Percentiles rank a stretch among this genome's conserved stretches.
Evolutionary conservation across 1,140 invertebrate genomes (phyloP).

Genomic region (Anoplophora glabripennis): DNA sequence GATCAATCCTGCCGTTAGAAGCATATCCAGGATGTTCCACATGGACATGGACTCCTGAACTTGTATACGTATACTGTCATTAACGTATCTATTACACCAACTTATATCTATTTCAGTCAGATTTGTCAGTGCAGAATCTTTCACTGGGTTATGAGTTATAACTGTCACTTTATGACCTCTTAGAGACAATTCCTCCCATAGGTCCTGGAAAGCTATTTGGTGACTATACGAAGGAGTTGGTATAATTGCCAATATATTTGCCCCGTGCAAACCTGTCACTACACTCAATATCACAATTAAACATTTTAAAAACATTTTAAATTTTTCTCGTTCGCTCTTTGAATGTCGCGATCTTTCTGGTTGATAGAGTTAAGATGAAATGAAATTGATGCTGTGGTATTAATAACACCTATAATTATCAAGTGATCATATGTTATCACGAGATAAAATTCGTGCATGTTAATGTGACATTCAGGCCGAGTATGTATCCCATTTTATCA

Average conservation of each 20-base stretch:
- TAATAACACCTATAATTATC: no score
- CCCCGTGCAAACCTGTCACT: not conserved
- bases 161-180: conserved; percentile 27
- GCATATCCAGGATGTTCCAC: not conserved
- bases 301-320: no score
- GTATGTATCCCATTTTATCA: no score
- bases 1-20: not conserved
- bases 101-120: not conserved
- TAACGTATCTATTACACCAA: not conserved
- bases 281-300: no score
- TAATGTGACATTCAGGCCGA: no score
- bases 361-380: no score
- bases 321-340: no score
- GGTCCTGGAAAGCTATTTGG: conserved; percentile 51
- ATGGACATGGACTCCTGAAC: not conserved
- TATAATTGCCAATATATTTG: conserved; percentile 53
- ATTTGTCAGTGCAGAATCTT: conserved; percentile 1
- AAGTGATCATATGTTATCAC: no score
- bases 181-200: conserved; percentile 34
- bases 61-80: no score
- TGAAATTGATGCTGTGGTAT: no score
- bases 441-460: no score
- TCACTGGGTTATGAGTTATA: conserved; percentile 21
- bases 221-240: conserved; percentile 56
- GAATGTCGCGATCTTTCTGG: no score